Conservation (phyloP, 1,140 invertebrate species). For the Antheraea mylitta region DNA sequence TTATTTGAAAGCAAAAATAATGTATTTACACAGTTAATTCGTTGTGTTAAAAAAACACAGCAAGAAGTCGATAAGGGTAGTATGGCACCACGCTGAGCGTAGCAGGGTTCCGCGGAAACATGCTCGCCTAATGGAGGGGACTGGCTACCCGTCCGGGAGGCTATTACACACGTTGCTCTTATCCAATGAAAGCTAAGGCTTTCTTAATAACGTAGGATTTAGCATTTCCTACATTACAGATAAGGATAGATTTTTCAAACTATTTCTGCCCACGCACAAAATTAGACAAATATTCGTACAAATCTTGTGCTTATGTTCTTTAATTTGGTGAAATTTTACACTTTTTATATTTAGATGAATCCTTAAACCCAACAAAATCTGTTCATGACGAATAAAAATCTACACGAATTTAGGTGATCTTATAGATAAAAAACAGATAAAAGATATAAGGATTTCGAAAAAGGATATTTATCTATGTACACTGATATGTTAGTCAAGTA, state of each 20-base stretch:
- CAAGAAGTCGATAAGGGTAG: conserved; percentile 31
- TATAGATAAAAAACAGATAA: too few species aligned
- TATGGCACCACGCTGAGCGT: conserved; percentile 45
- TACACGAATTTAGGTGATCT: too few species aligned
- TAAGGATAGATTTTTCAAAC: neutral
- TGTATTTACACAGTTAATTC: conserved; percentile 36
- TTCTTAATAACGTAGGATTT: conserved; percentile 57
- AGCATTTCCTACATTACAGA: conserved; percentile 20
- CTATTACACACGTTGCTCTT: conserved; percentile 53
- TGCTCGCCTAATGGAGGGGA: conserved; percentile 57
- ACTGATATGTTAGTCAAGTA: too few species aligned
- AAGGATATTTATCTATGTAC: too few species aligned
- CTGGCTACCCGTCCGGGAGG: conserved; percentile 44
- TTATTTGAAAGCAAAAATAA: neutral
- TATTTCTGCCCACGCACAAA: neutral
- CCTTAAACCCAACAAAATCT: too few species aligned
- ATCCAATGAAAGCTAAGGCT: conserved; percentile 49
- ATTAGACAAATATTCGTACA: too few species aligned
- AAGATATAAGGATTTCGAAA: too few species aligned
- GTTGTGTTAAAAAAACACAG: conserved; percentile 30
- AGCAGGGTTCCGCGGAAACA: conserved; percentile 48
- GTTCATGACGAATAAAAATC: too few species aligned
- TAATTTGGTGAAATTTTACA: too few species aligned
- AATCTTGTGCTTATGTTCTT: too few species aligned
- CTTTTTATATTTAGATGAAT: too few species aligned